A percentile compares a stretch with the other conserved stretches of the same genome.
phyloP scores from a whole-genome alignment of 2,113 vertebrate species.

The Odocoileus virginianus region DNA sequence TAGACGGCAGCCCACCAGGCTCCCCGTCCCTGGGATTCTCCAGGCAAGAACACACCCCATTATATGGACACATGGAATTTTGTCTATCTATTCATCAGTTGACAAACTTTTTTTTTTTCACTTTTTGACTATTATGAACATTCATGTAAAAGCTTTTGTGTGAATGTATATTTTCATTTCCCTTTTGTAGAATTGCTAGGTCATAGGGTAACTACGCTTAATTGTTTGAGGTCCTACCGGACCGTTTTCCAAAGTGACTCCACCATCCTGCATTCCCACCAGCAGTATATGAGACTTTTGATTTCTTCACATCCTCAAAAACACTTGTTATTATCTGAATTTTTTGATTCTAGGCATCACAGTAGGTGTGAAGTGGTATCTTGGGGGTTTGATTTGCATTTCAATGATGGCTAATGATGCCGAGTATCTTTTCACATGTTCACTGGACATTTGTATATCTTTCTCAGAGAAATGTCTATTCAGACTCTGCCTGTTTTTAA shows the following conservation, averaged over 20 bases:
- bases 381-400: neutral
- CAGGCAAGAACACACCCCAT: neutral
- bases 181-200: neutral
- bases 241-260: neutral
- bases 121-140: neutral
- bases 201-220: neutral
- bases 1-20: neutral
- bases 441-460: neutral
- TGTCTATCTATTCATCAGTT: neutral
- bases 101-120: neutral
- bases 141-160: neutral
- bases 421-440: neutral
- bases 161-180: neutral
- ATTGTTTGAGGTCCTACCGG: neutral
- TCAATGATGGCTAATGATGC: neutral
- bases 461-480: neutral
- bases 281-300: neutral
- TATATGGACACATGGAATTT: neutral
- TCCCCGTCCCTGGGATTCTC: neutral
- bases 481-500: neutral
- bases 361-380: neutral
- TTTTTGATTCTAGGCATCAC: neutral
- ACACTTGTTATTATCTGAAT: neutral
- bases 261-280: neutral
- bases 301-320: neutral